These are phyloP conservation scores for Andrena bucephala DNA, from an alignment of 2,888 invertebrate species.

Conservation along the genomic window DNA sequence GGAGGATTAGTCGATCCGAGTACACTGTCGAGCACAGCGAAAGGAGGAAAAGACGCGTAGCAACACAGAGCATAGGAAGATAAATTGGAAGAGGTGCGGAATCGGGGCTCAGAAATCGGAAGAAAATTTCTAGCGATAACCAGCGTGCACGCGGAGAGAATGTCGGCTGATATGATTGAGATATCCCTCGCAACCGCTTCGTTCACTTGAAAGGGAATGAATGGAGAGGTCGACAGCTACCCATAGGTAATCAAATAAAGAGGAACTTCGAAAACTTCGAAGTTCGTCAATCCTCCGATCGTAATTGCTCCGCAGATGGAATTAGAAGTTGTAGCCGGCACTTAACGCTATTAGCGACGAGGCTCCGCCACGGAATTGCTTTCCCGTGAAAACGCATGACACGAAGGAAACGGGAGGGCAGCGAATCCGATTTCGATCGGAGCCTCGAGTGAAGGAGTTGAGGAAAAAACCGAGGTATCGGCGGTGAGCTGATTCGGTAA, in stretches of 20 bases:
- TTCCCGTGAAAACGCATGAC: neutral
- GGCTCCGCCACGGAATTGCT: neutral
- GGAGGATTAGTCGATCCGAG: neutral
- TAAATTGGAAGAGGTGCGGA: too few relatives aligned
- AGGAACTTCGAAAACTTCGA: conserved; percentile 13
- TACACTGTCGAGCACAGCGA: neutral
- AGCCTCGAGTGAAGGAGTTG: neutral
- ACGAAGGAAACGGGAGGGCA: neutral
- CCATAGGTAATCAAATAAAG: neutral
- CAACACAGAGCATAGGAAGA: too few relatives aligned
- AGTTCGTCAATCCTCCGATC: conserved; percentile 17
- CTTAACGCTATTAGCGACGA: conserved; percentile 7
- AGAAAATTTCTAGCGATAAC: neutral
- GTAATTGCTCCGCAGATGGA: conserved; percentile 9
- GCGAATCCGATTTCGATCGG: neutral
- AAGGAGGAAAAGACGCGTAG: neutral
- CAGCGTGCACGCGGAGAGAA: neutral
- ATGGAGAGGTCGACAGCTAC: neutral
- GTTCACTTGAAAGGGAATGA: neutral
- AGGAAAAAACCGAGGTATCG: neutral
- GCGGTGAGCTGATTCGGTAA: neutral
- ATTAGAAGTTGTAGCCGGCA: conserved; percentile 20
- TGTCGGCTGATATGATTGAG: neutral
- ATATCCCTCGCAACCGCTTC: neutral
- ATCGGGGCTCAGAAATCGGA: too few relatives aligned